These are phyloP conservation scores for Andricus quercusramuli DNA, from an alignment of 2,888 invertebrate species.

Conservation along the genomic window DNA sequence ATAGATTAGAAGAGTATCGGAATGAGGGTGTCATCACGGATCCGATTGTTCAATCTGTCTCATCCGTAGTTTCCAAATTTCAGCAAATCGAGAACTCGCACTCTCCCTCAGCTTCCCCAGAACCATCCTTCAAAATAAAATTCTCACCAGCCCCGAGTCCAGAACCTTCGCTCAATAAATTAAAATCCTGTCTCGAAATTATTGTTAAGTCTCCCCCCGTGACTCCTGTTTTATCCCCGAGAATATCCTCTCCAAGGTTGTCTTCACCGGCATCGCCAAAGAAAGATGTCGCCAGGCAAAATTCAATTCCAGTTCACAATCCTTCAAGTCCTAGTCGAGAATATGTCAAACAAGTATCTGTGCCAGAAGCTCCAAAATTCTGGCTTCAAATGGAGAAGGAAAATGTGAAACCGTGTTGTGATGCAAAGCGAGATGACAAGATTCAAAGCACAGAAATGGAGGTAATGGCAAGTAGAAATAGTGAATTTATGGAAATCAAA, in stretches of 20 bases:
- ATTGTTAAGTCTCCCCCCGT: conserved; percentile 68
- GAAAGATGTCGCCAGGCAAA: conserved; percentile 56
- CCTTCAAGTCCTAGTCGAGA: conserved; percentile 60
- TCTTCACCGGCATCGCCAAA: conserved; percentile 67
- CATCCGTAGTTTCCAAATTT: conserved; percentile 76
- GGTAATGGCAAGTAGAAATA: not conserved
- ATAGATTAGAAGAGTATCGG: conserved; percentile 61
- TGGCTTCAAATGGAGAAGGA: conserved; percentile 56
- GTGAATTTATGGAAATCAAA: not conserved
- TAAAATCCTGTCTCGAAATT: conserved; percentile 64
- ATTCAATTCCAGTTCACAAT: conserved; percentile 61
- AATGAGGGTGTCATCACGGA: conserved; percentile 73
- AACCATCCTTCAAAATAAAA: conserved; percentile 70
- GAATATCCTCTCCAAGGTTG: conserved; percentile 64
- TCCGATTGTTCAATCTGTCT: conserved; percentile 73
- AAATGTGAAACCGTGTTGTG: conserved; percentile 51
- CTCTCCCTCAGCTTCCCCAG: conserved; percentile 72
- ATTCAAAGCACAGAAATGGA: conserved; percentile 45
- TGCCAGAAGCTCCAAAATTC: conserved; percentile 59
- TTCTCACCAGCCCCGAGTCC: conserved; percentile 74
- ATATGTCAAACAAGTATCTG: conserved; percentile 54
- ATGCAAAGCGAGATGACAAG: conserved; percentile 50
- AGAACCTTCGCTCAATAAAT: conserved; percentile 64
- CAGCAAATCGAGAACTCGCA: conserved; percentile 73
- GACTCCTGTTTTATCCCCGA: conserved; percentile 69